Percentiles rank a stretch among this genome's conserved stretches.
Evolutionary conservation across 2,797 vertebrate genomes (phyloP).

Genomic region (Hydrolagus colliei): DNA sequence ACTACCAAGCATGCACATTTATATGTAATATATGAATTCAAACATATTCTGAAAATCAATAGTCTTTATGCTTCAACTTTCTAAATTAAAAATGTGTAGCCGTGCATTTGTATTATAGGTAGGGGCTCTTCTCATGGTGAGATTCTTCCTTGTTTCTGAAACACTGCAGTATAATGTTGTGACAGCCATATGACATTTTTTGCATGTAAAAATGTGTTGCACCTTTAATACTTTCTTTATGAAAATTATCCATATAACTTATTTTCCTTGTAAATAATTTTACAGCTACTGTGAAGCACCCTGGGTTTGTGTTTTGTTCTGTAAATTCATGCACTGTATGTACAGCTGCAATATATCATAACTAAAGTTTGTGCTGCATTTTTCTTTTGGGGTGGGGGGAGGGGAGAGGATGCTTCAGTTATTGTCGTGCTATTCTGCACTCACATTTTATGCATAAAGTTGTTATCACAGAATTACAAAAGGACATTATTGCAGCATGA

Average conservation of each 20-base stretch:
- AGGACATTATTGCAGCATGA: no score
- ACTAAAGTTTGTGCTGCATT: neutral
- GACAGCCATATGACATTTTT: slow-evolving; percentile 56
- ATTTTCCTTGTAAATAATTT: slow-evolving; percentile 88
- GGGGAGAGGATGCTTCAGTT: neutral
- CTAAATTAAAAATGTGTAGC: slow-evolving; percentile 50
- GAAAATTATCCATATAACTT: slow-evolving; percentile 65
- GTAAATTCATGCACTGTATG: slow-evolving; percentile 59
- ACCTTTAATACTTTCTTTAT: slow-evolving; percentile 80
- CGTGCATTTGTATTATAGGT: slow-evolving; percentile 64
- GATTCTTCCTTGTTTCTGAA: slow-evolving; percentile 50
- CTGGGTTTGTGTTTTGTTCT: slow-evolving; percentile 70
- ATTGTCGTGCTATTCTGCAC: slow-evolving; percentile 1
- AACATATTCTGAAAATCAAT: slow-evolving; percentile 62
- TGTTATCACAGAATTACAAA: no score
- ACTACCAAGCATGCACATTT: slow-evolving; percentile 79
- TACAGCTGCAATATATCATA: slow-evolving; percentile 18
- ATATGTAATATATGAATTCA: slow-evolving; percentile 65
- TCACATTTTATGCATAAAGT: neutral
- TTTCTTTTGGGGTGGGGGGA: neutral
- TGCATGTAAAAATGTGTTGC: slow-evolving; percentile 78
- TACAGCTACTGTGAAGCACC: slow-evolving; percentile 82
- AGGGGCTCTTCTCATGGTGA: slow-evolving; percentile 53
- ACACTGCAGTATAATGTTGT: slow-evolving; percentile 48
- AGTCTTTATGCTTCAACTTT: slow-evolving; percentile 56